Percentiles rank a stretch among this genome's conserved stretches.
Conservation (phyloP, 2,797 vertebrate genomes). For the Chromis chromis region DNA sequence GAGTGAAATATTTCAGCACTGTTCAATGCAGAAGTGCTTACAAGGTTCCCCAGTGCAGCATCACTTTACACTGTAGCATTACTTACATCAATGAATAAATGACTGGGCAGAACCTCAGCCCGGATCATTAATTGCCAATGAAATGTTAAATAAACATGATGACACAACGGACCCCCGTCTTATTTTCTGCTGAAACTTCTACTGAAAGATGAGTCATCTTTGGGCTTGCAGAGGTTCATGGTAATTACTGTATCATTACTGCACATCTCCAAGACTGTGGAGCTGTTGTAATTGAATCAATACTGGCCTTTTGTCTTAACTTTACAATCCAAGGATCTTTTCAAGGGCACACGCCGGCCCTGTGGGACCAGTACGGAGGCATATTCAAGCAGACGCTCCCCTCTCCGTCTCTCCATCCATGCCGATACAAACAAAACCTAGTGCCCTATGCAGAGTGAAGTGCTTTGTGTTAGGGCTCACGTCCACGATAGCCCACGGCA, state of each 20-base stretch:
- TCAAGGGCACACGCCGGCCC: constrained; percentile 52
- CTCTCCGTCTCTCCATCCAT: constrained; percentile 33
- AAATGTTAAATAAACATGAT: constrained; percentile 58
- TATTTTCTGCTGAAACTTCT: constrained; percentile 35
- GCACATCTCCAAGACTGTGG: constrained; percentile 21
- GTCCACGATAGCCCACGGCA: constrained; percentile 78
- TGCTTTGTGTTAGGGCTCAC: constrained; percentile 76
- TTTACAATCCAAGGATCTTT: constrained; percentile 65
- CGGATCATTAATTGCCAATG: constrained; percentile 59
- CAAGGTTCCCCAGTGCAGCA: constrained; percentile 13
- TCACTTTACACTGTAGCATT: neutral
- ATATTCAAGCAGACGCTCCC: constrained; percentile 40
- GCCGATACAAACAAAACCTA: constrained; percentile 46
- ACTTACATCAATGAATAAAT: constrained; percentile 25
- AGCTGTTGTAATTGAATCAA: constrained; percentile 64
- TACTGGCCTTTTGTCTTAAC: constrained; percentile 63
- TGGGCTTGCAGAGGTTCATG: constrained; percentile 36
- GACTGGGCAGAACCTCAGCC: constrained; percentile 22
- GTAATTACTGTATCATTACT: constrained; percentile 57
- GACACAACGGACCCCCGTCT: constrained; percentile 28
- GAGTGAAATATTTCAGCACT: constrained; percentile 44
- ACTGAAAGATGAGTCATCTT: constrained; percentile 54
- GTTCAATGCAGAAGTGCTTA: constrained; percentile 46
- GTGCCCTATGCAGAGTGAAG: constrained; percentile 63
- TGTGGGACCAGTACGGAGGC: constrained; percentile 27